These are phyloP conservation scores for Leptinotarsa tumamoca DNA, from an alignment of 2,888 invertebrate genomes.

Conservation along the genomic window DNA sequence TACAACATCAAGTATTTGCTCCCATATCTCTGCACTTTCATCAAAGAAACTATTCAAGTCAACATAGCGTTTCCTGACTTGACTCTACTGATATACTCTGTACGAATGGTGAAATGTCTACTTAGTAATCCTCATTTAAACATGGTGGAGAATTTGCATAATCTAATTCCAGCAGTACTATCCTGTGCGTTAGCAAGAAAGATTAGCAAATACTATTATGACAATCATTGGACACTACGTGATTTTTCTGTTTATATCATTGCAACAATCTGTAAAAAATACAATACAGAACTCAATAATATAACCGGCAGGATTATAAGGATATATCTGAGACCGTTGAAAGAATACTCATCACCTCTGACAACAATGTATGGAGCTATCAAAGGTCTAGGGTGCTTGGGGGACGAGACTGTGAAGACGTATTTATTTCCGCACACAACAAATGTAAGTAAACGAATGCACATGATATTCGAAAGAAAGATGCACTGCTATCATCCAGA, in stretches of 20 bases:
- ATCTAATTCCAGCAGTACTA: conserved; percentile 54
- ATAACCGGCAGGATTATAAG: conserved; percentile 55
- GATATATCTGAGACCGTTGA: conserved; percentile 52
- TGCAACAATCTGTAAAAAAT: conserved; percentile 51
- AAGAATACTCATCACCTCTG: conserved; percentile 49
- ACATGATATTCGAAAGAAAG: conserved; percentile 50
- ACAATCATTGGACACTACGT: conserved; percentile 59
- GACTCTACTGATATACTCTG: conserved; percentile 56
- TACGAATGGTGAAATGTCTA: conserved; percentile 57
- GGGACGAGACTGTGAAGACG: conserved; percentile 53
- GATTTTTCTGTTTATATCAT: conserved; percentile 57
- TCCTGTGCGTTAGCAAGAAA: conserved; percentile 55
- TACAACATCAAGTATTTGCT: conserved; percentile 53
- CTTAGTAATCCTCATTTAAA: conserved; percentile 52
- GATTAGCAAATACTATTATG: conserved; percentile 57
- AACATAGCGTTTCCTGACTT: conserved; percentile 57
- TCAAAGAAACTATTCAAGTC: conserved; percentile 54
- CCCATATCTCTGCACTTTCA: conserved; percentile 55
- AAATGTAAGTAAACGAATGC: conserved; percentile 51
- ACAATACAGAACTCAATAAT: conserved; percentile 53
- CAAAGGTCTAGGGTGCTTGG: conserved; percentile 56
- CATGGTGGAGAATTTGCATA: conserved; percentile 52
- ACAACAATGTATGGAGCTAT: conserved; percentile 57
- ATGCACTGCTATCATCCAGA: conserved; percentile 44
- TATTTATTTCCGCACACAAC: conserved; percentile 53